Base-by-base conservation (phyloP, 2,797 vertebrate genomes). In the Macropodus opercularis region DNA sequence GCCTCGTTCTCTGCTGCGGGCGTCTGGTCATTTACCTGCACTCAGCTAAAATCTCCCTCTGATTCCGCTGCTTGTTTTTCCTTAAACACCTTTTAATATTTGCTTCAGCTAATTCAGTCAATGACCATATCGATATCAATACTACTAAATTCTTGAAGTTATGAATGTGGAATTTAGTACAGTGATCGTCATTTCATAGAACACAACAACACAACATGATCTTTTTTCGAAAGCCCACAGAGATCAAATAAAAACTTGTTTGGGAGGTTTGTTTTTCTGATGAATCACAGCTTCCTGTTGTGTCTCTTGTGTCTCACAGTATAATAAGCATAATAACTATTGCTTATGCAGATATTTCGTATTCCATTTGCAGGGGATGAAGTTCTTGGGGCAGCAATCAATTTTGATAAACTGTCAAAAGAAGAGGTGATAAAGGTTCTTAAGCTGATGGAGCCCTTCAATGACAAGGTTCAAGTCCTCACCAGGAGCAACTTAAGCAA, bases 351-450 rank as follows among this genome's bases (percentile, higher is more conserved):
- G 3, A 46, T 24, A 32, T 1, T n/a, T 15, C 0, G 15, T 51
- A 74, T 48, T 65, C 4, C 38, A 72, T 82, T 85, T 36, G 12
- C 44, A 94, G 93, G 90, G 46, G 91, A 93, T 84, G 91, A 91
- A 82, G 36, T 91, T 63, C 61, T 91, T 48, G 91, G 91, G 12
- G 91, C 91, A 43, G 89, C 89, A 11, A 92, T 92, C 39, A 80
- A 88, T 63, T 91, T 92, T 77, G 86, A 91, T 40, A 70, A 89
- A 3, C 83, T 91, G 5, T 91, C 90, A 17, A 93, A 91, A 72
- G 77, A 90, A 3, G 89, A 93, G 10, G 90, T 91, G 31, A 43
- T 88, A 36, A 69, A 89, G 7, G 85, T 94, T 6, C 70, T 93
- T 52, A 91, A 89, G 73, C 31, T 89, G 34, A 92, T 92, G 69